phyloP scores from a whole-genome alignment of 2,888 invertebrate species.

The Microctonus brassicae region DNA sequence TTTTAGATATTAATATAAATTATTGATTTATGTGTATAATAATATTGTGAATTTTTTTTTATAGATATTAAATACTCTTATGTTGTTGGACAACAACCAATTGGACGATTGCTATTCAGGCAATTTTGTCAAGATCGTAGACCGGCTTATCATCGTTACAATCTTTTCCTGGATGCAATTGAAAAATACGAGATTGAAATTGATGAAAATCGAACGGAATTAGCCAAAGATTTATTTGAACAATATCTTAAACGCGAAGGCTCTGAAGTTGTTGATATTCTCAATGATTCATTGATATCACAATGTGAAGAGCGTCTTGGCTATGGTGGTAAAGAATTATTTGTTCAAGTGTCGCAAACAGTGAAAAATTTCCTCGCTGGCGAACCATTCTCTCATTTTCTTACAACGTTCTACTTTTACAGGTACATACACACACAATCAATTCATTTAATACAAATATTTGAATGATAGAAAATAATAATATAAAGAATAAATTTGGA shows the following conservation, averaged over 20 bases:
- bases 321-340: constrained; percentile 88
- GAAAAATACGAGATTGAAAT: constrained; percentile 94
- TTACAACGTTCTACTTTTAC: constrained; percentile 96
- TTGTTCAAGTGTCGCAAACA: constrained; percentile 87
- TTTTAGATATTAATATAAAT: too few relatives aligned
- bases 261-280: constrained; percentile 77
- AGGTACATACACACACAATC: constrained; percentile 71
- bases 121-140: constrained; percentile 93
- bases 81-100: constrained; percentile 98
- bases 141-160: constrained; percentile 90
- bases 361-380: constrained; percentile 93
- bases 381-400: constrained; percentile 93
- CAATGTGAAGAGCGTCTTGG: constrained; percentile 76
- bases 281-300: constrained; percentile 77
- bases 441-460: too few relatives aligned
- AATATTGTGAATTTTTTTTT: too few relatives aligned
- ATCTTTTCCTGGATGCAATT: constrained; percentile 94
- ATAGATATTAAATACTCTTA: constrained; percentile 96
- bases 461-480: not conserved
- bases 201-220: constrained; percentile 87
- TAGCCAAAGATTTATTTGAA: constrained; percentile 78
- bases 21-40: too few relatives aligned
- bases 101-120: constrained; percentile 94
- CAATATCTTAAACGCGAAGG: constrained; percentile 76
- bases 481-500: not conserved